A percentile compares a stretch with the other conserved stretches of the same genome.
phyloP scores from a whole-genome alignment of 30 jellyfish, hydroid and myxozoan species.

The Hydractinia symbiolongicarpus region DNA sequence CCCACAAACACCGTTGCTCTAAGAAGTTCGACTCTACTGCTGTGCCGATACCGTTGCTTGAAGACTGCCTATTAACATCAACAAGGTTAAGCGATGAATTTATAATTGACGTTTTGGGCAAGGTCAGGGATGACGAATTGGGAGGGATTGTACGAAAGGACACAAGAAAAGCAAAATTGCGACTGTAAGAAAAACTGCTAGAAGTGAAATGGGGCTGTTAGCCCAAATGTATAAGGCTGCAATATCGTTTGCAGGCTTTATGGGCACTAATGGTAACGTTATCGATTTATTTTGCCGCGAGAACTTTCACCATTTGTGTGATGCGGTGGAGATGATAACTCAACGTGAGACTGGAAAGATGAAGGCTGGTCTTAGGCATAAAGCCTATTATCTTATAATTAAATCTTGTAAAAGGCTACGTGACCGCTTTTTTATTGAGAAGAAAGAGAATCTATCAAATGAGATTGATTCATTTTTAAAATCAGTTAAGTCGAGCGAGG shows the following conservation, averaged over 20 bases:
- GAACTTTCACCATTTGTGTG: slow-evolving; percentile 2
- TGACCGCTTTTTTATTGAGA: neutral
- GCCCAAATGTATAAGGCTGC: neutral
- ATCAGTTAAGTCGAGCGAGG: slow-evolving; percentile 9
- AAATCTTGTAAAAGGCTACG: neutral
- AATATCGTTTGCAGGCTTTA: neutral
- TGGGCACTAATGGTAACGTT: neutral
- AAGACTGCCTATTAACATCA: neutral
- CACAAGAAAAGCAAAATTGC: slow-evolving; percentile 8
- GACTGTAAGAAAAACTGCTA: neutral
- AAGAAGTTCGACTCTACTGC: neutral
- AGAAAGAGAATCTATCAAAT: neutral
- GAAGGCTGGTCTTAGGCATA: neutral
- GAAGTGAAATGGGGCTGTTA: neutral
- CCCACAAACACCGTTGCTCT: neutral
- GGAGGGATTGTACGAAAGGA: neutral
- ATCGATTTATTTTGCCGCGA: slow-evolving; percentile 1
- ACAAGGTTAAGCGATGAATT: neutral
- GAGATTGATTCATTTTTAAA: neutral
- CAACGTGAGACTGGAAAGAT: neutral
- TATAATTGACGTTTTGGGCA: neutral
- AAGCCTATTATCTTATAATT: neutral
- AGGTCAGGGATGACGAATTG: slow-evolving; percentile 5
- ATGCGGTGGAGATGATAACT: neutral
- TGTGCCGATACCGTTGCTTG: neutral